A percentile compares a stretch with the other conserved stretches of the same genome.
Evolutionary conservation across 1,140 invertebrate species (phyloP).

Genomic region (Drosophila simulans): DNA sequence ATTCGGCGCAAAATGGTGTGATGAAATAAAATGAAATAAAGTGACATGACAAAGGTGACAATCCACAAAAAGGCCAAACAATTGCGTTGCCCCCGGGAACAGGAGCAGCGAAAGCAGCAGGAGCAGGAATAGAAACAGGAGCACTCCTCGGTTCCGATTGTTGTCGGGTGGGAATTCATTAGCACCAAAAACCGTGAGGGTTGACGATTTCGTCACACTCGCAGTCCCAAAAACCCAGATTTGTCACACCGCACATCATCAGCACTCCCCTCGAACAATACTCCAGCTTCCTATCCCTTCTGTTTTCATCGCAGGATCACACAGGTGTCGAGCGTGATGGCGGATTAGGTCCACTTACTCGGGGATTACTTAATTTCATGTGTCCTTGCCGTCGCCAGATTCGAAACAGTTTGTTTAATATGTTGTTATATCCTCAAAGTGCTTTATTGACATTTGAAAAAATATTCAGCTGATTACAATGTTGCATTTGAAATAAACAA

Average conservation of each 20-base stretch:
- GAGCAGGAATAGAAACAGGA: conserved; percentile 42
- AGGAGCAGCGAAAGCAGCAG: conserved; percentile 37
- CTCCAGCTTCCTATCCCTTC: conserved; percentile 15
- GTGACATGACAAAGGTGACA: conserved; percentile 81
- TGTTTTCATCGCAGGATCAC: not conserved
- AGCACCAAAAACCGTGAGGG: conserved; percentile 78
- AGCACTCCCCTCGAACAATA: conserved; percentile 23
- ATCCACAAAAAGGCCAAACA: conserved; percentile 82
- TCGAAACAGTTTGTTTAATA: not conserved
- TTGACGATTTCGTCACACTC: conserved; percentile 78
- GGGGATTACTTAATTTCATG: conserved; percentile 1
- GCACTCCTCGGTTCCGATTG: conserved; percentile 55
- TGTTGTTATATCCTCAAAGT: not conserved
- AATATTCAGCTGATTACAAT: too few species aligned
- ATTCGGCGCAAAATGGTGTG: conserved; percentile 38
- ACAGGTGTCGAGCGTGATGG: conserved; percentile 36
- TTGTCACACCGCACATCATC: conserved; percentile 50
- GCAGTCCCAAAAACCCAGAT: conserved; percentile 36
- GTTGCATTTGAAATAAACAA: too few species aligned
- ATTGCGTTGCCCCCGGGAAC: conserved; percentile 51
- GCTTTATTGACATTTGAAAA: too few species aligned
- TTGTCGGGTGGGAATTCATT: conserved; percentile 72
- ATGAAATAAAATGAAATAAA: conserved; percentile 62
- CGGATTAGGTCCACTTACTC: conserved; percentile 17
- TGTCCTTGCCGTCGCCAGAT: too few species aligned